Evolutionary conservation across 2,888 invertebrate genomes (phyloP), one percentile per base, ranked within the genome.

Genomic region (Drosophila lacicola): DNA sequence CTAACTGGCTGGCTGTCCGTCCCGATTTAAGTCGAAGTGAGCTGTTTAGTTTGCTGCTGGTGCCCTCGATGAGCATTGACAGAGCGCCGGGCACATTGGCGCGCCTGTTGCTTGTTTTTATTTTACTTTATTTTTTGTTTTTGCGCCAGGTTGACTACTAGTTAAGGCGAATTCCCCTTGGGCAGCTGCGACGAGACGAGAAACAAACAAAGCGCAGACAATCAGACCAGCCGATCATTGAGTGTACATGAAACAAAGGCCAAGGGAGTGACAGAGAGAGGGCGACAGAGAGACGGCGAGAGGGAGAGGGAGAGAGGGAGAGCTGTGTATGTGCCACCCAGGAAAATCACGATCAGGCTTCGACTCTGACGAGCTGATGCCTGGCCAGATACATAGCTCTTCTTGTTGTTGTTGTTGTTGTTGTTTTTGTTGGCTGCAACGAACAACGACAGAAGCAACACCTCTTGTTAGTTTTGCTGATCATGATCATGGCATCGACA

Each of bases 391-490:
- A 41, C 44, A 41, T 46, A 47, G 44, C 44, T 62, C 68, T 42
- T 57, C 42, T 29, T n/a, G 36, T 10, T 46, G 50, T 44, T 49
- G 56, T 47, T 57, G 42, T 49, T 58, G 51, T 36, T 60, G 34
- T n/a, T 42, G 17, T 36, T 60, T 29, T n/a, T 42, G 47, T 13
- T 44, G 14, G 50, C 63, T 50, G 55, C 62, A 66, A 49, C 62
- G 45, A 70, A 68, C 84, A 81, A 82, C 82, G 85, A 89, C 86
- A 85, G 78, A 69, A 78, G 90, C 84, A 80, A 84, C 88, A 88
- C 90, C 90, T 90, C 90, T 89, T 90, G 90, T 90, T 90, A 90
- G 90, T 90, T 90, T 90, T 82, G 70, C 82, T 86, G 90, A 90
- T 90, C 90, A 90, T 90, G 90, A 89, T 79, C 68, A 60, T 55